phyloP scores from a whole-genome alignment of 2,888 invertebrate genomes.

The Habroteleia sp. region DNA sequence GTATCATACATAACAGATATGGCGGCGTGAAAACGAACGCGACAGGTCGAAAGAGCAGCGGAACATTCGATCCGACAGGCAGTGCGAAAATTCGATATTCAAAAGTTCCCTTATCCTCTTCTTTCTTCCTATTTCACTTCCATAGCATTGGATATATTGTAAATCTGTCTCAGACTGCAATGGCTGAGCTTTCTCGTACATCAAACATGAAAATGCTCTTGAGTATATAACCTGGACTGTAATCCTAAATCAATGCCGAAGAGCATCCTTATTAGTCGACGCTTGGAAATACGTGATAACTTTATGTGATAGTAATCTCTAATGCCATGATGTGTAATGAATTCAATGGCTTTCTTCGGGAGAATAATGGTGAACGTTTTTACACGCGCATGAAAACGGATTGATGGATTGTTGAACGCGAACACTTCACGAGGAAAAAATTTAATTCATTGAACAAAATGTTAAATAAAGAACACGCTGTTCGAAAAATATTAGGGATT shows the following conservation, averaged over 20 bases:
- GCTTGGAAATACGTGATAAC: conserved; percentile 19
- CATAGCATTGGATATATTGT: conserved; percentile 59
- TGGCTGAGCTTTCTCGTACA: conserved; percentile 59
- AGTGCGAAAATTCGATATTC: conserved; percentile 73
- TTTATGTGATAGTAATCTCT: conserved; percentile 26
- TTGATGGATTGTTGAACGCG: too few species aligned
- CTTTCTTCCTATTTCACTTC: conserved; percentile 62
- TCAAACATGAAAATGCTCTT: conserved; percentile 63
- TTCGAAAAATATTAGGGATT: too few species aligned
- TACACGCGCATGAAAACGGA: too few species aligned
- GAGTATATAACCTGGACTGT: conserved; percentile 51
- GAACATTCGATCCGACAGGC: conserved; percentile 61
- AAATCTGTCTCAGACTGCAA: conserved; percentile 60
- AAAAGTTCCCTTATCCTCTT: conserved; percentile 67
- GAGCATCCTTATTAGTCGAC: conserved; percentile 41
- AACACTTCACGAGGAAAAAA: too few species aligned
- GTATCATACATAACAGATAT: conserved; percentile 60
- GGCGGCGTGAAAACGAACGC: conserved; percentile 62
- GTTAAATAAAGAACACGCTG: too few species aligned
- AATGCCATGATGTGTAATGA: conserved; percentile 6
- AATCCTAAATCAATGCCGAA: conserved; percentile 58
- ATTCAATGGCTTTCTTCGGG: too few species aligned
- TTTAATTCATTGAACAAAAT: too few species aligned
- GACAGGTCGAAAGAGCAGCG: conserved; percentile 59
- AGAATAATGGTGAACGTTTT: too few species aligned